A percentile compares a stretch with the other conserved stretches of the same genome.
Evolutionary conservation across 2,888 invertebrate species (phyloP).

Genomic region (Mongoloraphidia duomilia): DNA sequence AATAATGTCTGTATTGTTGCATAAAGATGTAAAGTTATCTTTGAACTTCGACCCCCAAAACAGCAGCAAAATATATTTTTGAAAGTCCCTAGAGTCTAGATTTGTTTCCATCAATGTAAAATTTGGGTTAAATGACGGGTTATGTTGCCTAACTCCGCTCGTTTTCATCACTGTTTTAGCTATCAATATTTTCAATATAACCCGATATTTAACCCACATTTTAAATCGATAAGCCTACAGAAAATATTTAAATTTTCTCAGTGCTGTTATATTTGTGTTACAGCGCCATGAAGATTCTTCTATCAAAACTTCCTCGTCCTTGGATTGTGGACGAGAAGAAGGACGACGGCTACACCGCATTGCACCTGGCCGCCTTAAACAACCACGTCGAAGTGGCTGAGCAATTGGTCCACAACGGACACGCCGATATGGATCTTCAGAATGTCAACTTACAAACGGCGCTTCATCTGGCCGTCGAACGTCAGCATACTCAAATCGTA

Average conservation of each 20-base stretch:
- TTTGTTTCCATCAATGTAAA: too few species aligned
- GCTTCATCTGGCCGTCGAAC: constrained; percentile 86
- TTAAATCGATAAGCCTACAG: neutral
- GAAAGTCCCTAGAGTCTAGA: too few species aligned
- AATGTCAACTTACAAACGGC: constrained; percentile 92
- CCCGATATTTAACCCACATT: neutral
- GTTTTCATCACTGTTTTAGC: too few species aligned
- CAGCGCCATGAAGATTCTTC: constrained; percentile 91
- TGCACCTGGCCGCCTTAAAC: constrained; percentile 90
- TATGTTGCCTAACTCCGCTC: too few species aligned
- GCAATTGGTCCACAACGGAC: constrained; percentile 70
- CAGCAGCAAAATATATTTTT: too few species aligned
- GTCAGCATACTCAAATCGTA: constrained; percentile 96
- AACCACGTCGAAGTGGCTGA: constrained; percentile 96
- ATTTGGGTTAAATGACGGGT: too few species aligned
- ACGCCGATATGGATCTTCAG: constrained; percentile 88
- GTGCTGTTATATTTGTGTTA: constrained; percentile 26
- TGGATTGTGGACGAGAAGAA: constrained; percentile 99
- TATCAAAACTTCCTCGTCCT: constrained; percentile 81
- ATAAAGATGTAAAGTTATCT: too few species aligned
- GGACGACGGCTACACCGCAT: constrained; percentile 93
- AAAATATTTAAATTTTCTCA: neutral
- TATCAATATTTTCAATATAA: neutral
- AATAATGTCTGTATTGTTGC: too few species aligned
- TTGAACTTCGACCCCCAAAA: too few species aligned